Conservation (phyloP, 2,113 vertebrate species). For the Calyptomena viridis region DNA sequence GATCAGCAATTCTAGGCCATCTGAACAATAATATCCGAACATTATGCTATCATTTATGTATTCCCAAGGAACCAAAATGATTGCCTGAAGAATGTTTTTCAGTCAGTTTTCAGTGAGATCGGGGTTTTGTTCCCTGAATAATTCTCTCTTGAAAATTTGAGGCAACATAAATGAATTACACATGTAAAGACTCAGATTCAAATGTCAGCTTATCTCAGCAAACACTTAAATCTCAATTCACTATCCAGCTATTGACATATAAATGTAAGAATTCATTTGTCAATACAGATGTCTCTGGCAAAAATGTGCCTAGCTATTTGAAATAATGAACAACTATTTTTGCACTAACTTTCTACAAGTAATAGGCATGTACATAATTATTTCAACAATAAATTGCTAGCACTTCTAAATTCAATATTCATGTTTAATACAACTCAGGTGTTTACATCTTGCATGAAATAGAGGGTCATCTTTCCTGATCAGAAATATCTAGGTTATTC, state of each 20-base stretch:
- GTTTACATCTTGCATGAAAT: neutral
- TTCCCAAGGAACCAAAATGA: constrained; percentile 24
- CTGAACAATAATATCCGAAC: constrained; percentile 13
- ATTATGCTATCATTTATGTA: neutral
- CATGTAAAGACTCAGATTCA: constrained; percentile 9
- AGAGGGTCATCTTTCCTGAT: neutral
- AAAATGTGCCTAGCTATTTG: neutral
- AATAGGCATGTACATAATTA: neutral
- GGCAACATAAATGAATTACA: constrained; percentile 5
- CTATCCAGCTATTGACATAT: neutral
- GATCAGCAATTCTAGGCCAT: constrained; percentile 6
- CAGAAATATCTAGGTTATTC: neutral
- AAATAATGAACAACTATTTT: neutral
- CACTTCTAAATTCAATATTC: neutral
- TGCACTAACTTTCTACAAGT: neutral
- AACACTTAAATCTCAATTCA: neutral
- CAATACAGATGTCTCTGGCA: neutral
- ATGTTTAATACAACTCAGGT: neutral
- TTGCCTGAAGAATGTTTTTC: constrained; percentile 8
- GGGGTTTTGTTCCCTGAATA: neutral
- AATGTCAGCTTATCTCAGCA: neutral
- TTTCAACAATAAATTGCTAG: neutral
- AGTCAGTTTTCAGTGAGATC: neutral
- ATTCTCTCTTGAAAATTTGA: constrained; percentile 26
- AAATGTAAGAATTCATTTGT: neutral